Evolutionary conservation across 1,140 invertebrate species (phyloP).

Genomic region (Helicoverpa armigera): DNA sequence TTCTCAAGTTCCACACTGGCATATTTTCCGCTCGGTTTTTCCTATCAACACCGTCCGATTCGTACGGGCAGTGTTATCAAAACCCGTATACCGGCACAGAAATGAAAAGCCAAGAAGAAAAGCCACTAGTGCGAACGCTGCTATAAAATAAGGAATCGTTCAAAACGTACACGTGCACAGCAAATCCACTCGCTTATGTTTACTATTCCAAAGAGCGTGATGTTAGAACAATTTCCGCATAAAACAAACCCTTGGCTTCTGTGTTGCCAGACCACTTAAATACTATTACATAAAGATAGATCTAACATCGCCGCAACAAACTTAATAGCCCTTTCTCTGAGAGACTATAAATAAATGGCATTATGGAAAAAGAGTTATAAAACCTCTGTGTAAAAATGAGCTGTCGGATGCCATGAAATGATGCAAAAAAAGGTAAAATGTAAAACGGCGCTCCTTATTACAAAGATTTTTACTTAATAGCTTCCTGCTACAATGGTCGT

Average conservation of each 20-base stretch:
- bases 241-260: not conserved
- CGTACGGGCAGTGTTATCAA: too few species aligned
- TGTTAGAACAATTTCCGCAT: too few species aligned
- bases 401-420: conserved; percentile 27
- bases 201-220: too few species aligned
- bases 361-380: conserved; percentile 20
- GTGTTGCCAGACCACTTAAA: conserved; percentile 4
- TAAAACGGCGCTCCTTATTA: conserved; percentile 9
- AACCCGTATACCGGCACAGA: too few species aligned
- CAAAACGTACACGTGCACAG: too few species aligned
- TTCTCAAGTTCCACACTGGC: too few species aligned
- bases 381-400: conserved; percentile 21
- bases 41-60: too few species aligned
- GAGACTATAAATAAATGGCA: conserved; percentile 18
- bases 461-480: conserved; percentile 35
- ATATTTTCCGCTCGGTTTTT: too few species aligned
- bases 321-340: conserved; percentile 29
- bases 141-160: too few species aligned
- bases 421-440: conserved; percentile 26
- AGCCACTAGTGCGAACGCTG: too few species aligned
- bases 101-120: too few species aligned
- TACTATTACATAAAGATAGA: conserved; percentile 1
- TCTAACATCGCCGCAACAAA: conserved; percentile 2
- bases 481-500: not conserved
- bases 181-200: too few species aligned